Evolutionary conservation across 2,888 invertebrate genomes (phyloP).

Genomic region (Baccha elongata): DNA sequence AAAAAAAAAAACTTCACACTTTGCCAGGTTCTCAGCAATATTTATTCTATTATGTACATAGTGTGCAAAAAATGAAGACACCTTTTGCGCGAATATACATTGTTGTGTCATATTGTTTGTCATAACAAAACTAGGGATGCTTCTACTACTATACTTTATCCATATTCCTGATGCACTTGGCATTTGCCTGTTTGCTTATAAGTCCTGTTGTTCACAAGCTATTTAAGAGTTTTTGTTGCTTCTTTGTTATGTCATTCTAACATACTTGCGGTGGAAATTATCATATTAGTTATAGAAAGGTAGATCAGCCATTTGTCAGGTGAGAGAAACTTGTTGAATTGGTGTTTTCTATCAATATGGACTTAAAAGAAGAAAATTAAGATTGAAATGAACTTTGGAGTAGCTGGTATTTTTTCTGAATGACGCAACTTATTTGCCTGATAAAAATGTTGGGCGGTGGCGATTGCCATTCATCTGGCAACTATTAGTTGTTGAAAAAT

Average conservation of each 20-base stretch:
- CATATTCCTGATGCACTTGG: conserved; percentile 19
- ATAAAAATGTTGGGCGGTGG: too few relatives aligned
- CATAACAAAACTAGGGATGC: conserved; percentile 2
- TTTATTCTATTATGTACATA: not conserved
- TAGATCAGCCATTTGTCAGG: too few relatives aligned
- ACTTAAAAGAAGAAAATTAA: too few relatives aligned
- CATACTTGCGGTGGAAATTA: conserved; percentile 6
- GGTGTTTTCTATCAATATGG: too few relatives aligned
- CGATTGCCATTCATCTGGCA: too few relatives aligned
- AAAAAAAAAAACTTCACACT: conserved; percentile 48
- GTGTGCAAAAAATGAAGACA: conserved; percentile 39
- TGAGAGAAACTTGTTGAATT: too few relatives aligned
- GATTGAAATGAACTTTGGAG: too few relatives aligned
- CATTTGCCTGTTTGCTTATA: conserved; percentile 15
- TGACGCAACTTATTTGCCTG: too few relatives aligned
- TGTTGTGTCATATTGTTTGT: conserved; percentile 22
- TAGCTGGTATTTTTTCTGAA: too few relatives aligned
- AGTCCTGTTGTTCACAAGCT: conserved; percentile 5
- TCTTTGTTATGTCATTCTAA: not conserved
- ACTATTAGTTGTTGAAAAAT: too few relatives aligned
- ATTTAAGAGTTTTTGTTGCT: not conserved
- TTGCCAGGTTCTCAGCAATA: conserved; percentile 19
- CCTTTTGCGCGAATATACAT: conserved; percentile 32
- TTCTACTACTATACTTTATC: not conserved
- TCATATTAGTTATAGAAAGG: too few relatives aligned